Evolutionary conservation across 2,113 vertebrate species (phyloP).

Genomic region (Actenoides lindsayi): DNA sequence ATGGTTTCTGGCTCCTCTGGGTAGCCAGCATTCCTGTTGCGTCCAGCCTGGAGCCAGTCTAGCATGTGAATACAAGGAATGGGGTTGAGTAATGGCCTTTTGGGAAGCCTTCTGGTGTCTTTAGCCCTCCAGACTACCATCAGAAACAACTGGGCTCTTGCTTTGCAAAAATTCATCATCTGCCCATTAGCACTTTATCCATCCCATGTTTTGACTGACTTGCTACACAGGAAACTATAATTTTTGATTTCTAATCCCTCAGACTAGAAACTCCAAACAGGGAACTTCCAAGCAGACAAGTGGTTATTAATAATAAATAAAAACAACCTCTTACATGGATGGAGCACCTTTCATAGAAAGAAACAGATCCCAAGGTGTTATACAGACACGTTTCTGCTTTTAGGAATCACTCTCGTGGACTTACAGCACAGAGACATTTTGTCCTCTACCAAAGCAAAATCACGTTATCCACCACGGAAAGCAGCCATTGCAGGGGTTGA

Average conservation of each 20-base stretch:
- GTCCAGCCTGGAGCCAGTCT: neutral
- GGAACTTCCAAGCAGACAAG: neutral
- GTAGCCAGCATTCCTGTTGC: neutral
- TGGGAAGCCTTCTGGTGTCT: neutral
- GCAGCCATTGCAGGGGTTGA: neutral
- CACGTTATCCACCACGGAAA: neutral
- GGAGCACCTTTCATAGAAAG: constrained; percentile 6
- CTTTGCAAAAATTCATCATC: neutral
- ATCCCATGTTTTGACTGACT: neutral
- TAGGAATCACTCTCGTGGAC: neutral
- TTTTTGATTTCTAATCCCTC: neutral
- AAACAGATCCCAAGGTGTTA: constrained; percentile 3
- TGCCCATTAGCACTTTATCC: neutral
- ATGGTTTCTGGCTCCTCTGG: neutral
- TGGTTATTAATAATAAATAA: constrained; percentile 57
- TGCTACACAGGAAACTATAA: neutral
- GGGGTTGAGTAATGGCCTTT: neutral
- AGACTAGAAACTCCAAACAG: neutral
- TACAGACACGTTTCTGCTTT: constrained; percentile 16
- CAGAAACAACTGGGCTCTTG: neutral
- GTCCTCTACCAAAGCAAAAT: constrained; percentile 5
- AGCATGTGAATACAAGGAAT: neutral
- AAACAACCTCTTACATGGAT: constrained; percentile 17
- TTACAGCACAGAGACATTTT: neutral
- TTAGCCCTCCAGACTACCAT: neutral